Conservation (phyloP, 2,113 vertebrate species). For the Rhinolophus ferrumequinum region DNA sequence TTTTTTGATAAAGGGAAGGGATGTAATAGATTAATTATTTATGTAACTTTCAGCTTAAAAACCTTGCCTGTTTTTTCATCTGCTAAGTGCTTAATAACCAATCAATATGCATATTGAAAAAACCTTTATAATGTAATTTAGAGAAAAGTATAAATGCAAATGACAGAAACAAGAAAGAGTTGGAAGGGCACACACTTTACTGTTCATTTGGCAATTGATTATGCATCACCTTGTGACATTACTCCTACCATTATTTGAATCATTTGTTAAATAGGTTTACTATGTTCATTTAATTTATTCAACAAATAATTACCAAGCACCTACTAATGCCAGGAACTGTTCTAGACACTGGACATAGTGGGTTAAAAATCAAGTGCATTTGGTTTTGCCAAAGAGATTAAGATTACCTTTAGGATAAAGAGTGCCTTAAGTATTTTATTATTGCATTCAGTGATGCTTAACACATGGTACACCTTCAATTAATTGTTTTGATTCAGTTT, state of each 20-base stretch:
- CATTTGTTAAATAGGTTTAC: background rate
- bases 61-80: background rate
- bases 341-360: background rate
- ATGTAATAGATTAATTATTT: background rate
- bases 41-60: background rate
- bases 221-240: background rate
- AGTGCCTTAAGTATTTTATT: background rate
- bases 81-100: background rate
- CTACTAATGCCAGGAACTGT: background rate
- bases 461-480: background rate
- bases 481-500: slow-evolving; percentile 14
- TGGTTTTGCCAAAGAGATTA: background rate
- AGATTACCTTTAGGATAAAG: background rate
- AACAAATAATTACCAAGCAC: background rate
- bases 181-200: background rate
- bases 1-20: background rate
- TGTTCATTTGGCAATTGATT: background rate
- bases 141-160: background rate
- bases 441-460: background rate
- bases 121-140: background rate
- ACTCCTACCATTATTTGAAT: background rate
- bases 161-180: background rate
- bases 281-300: slow-evolving; percentile 29
- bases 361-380: background rate
- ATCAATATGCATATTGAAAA: background rate